Evolutionary conservation across 2,888 invertebrate genomes (phyloP).

Genomic region (Acleris sparsana): DNA sequence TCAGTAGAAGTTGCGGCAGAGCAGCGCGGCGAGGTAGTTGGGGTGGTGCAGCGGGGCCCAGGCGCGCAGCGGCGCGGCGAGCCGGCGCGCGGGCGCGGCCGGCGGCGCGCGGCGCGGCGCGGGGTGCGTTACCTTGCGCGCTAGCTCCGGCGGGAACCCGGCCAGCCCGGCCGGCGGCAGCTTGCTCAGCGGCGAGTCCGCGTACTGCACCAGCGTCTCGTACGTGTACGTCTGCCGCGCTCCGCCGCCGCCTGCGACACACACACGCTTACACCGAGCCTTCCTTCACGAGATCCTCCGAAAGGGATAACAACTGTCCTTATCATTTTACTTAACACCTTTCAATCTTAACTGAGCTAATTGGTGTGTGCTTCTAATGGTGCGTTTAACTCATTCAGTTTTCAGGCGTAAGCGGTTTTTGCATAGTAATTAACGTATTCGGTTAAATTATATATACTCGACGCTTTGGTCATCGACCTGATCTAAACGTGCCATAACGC

Average conservation of each 20-base stretch:
- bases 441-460: no score
- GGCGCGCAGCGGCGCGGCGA: constrained; percentile 53
- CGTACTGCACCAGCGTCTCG: constrained; percentile 82
- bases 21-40: constrained; percentile 76
- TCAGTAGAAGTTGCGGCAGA: constrained; percentile 78
- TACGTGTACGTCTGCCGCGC: constrained; percentile 77
- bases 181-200: constrained; percentile 81
- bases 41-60: constrained; percentile 67
- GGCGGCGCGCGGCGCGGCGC: constrained; percentile 46
- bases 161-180: constrained; percentile 77
- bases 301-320: not conserved
- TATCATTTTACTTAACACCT: no score
- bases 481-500: no score
- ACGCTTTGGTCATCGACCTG: no score
- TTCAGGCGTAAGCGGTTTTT: no score
- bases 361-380: no score
- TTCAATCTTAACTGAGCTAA: no score
- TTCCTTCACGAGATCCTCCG: not conserved
- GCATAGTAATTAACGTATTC: no score
- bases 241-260: constrained; percentile 56
- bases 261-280: constrained; percentile 24
- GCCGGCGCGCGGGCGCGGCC: constrained; percentile 47
- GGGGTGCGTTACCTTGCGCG: constrained; percentile 78
- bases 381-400: no score
- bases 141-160: constrained; percentile 77